Percentiles rank a stretch among this genome's conserved stretches.
phyloP scores from a whole-genome alignment of 2,888 invertebrate genomes.

The Syrphus vitripennis region DNA sequence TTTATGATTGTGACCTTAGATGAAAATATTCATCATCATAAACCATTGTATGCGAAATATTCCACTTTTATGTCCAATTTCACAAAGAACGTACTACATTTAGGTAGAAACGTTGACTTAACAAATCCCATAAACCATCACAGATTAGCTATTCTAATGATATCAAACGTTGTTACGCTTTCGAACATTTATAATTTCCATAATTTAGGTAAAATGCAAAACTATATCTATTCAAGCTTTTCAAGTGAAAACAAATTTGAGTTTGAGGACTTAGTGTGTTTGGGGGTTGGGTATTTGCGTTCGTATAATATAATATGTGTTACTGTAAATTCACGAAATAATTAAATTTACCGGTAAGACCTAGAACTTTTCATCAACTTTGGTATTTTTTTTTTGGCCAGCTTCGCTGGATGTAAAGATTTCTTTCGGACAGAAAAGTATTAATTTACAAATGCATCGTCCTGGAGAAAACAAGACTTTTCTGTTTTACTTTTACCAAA shows the following conservation, averaged over 20 bases:
- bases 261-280: neutral
- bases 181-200: conserved; percentile 55
- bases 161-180: conserved; percentile 22
- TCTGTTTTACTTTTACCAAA: no score
- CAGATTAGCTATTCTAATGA: conserved; percentile 40
- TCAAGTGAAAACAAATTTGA: no score
- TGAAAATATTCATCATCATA: neutral
- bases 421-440: no score
- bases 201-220: conserved; percentile 22
- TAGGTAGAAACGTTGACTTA: neutral
- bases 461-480: no score
- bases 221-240: neutral
- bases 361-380: no score
- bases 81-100: neutral
- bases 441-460: no score
- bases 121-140: conserved; percentile 6
- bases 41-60: neutral
- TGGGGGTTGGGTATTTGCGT: neutral
- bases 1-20: neutral
- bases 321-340: no score
- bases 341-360: no score
- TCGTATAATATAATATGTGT: no score
- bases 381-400: no score
- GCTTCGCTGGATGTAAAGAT: no score
- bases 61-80: conserved; percentile 11